Base-by-base conservation (phyloP, 2,888 invertebrate genomes). In the Artemia sinica region DNA sequence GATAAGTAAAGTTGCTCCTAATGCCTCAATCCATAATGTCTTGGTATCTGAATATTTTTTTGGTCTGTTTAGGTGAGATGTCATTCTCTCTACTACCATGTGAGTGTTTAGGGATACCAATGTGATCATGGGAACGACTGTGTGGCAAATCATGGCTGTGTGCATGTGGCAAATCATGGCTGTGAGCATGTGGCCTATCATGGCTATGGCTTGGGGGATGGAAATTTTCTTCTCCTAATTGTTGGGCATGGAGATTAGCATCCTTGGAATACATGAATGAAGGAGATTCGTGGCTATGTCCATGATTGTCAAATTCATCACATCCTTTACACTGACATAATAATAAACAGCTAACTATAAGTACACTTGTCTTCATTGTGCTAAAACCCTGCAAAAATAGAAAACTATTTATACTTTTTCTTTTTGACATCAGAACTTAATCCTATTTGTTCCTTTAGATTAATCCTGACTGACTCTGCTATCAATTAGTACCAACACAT, bases 1-100 rank as follows among this genome's bases (percentile, higher is more conserved):
- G 76, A 98, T 96, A 70, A 96, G 81, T 10, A 95, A 77, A 0
- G 98, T 98, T 2, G 97, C 91, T 49, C 85, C 85, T 75, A 95
- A 82, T 0, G 95, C 93, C 78, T 88, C 85, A 49, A 87, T 74
- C 86, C 92, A 93, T 50, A 87, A 74, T 77, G 74, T 73, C 41
- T 72, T 68, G 69, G 71, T 11, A 71, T 70, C 63, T 70, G 71
- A 8, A 69, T 69, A n/a, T 58, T 67, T 68, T 68, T 67, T 67
- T 14, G n/a, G n/a, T 14, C 18, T 50, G 8, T 48, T 49, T 13
- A 41, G 50, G 68, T 28, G 58, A n/a, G 18, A 18, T 14, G 14
- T 58, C 9, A 8, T 8, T 18, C n/a, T 58, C 58, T 14, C 1
- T 18, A 14, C 8, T n/a, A 8, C 18, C 58, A 58, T 58, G 8